Evolutionary conservation across 2,888 invertebrate genomes (phyloP).

Genomic region (Lottia scabra): DNA sequence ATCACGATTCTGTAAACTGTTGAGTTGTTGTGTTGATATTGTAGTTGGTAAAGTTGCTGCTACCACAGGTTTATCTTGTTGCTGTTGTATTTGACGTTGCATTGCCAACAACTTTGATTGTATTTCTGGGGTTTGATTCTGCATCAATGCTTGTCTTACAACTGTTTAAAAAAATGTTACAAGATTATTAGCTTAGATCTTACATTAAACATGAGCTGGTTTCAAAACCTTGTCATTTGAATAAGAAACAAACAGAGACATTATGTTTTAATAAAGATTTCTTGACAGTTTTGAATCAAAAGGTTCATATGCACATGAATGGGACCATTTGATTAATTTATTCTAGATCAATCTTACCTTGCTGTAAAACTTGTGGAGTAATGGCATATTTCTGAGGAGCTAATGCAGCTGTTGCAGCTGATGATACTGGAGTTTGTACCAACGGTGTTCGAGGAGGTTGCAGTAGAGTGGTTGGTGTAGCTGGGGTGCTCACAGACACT

Average conservation of each 20-base stretch:
- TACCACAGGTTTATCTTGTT: slow-evolving; percentile 34
- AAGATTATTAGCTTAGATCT: no score
- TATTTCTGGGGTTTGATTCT: slow-evolving; percentile 90
- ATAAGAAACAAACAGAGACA: no score
- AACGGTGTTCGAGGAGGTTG: slow-evolving; percentile 3
- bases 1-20: slow-evolving; percentile 29
- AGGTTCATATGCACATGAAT: no score
- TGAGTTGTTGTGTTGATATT: slow-evolving; percentile 14
- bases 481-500: slow-evolving; percentile 16
- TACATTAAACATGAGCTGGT: no score
- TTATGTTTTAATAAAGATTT: no score
- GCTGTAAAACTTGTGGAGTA: slow-evolving; percentile 92
- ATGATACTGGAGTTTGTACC: slow-evolving; percentile 4
- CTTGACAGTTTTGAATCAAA: no score
- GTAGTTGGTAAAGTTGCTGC: slow-evolving; percentile 20
- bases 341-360: slow-evolving; percentile 73
- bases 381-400: slow-evolving; percentile 79
- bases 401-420: slow-evolving; percentile 35
- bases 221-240: no score
- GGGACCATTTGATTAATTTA: no score
- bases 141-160: slow-evolving; percentile 90
- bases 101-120: slow-evolving; percentile 90
- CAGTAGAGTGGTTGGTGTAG: neutral
- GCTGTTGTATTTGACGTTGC: slow-evolving; percentile 75
- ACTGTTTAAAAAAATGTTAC: slow-evolving; percentile 74